These are phyloP conservation scores for Pilophorus perplexus DNA, from an alignment of 2,888 invertebrate species.

Conservation along the genomic window DNA sequence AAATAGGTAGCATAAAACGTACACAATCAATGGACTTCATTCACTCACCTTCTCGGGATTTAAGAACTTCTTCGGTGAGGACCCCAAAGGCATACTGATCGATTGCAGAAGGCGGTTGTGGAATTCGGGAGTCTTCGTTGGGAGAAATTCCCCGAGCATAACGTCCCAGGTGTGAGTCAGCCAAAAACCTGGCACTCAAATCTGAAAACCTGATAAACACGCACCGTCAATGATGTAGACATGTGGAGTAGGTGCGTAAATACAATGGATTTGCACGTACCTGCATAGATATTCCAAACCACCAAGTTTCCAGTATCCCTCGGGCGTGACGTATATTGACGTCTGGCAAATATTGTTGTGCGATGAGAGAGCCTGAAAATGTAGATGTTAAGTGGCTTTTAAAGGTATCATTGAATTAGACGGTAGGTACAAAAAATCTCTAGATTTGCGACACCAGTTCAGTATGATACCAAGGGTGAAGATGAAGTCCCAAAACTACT, in stretches of 20 bases:
- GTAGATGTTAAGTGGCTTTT: no score
- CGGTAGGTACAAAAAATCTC: no score
- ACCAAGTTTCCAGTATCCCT: slow-evolving; percentile 85
- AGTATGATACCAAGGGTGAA: no score
- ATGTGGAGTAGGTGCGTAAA: no score
- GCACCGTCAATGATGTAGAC: neutral
- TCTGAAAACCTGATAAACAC: slow-evolving; percentile 59
- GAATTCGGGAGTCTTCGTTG: slow-evolving; percentile 62
- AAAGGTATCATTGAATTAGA: no score
- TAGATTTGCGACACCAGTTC: no score
- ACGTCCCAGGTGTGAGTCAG: slow-evolving; percentile 65
- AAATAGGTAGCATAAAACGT: neutral
- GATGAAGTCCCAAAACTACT: no score
- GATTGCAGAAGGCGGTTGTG: slow-evolving; percentile 57
- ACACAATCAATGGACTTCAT: neutral
- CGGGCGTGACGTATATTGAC: slow-evolving; percentile 76
- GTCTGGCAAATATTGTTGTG: slow-evolving; percentile 81
- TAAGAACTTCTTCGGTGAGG: slow-evolving; percentile 71
- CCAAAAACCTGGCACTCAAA: slow-evolving; percentile 63
- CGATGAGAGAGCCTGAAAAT: slow-evolving; percentile 64
- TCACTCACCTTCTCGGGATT: slow-evolving; percentile 56
- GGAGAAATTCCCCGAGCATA: slow-evolving; percentile 71
- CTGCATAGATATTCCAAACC: slow-evolving; percentile 71
- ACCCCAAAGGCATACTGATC: slow-evolving; percentile 77
- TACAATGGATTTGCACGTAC: slow-evolving; percentile 48